Base-by-base conservation (phyloP, 2,113 vertebrate genomes). In the Ciconia maguari region DNA sequence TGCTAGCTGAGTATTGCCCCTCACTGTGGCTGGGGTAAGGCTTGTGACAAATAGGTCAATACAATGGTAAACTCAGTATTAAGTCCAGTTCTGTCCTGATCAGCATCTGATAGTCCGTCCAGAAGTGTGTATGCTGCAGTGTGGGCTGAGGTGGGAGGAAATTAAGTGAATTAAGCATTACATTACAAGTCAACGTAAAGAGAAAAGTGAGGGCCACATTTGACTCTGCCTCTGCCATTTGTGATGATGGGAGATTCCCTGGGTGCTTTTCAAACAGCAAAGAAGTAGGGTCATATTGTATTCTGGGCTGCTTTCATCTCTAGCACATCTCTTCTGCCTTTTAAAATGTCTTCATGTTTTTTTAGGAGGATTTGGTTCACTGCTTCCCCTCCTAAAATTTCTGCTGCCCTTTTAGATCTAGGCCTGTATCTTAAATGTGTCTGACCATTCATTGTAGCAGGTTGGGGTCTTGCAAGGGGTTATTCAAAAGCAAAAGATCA, bases 381-480 rank as follows among this genome's bases (percentile, higher is more conserved):
- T n/a, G 7, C 13, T 54, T 83, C 0, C 0, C 57, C 22, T 55
- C 83, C 44, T 32, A 7, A 24, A 48, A 13, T 54, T 61, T 44
- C 66, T 18, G 6, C 70, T 68, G 44, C 42, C 21, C 42, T 42
- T 52, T 41, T 48, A 44, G 26, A 51, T 21, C 42, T 15, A 1
- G 34, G 9, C 24, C 29, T 11, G 2, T 16, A 6, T 29, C 42
- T 27, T 10, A 9, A 26, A 30, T 6, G 7, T 11, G 0, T 7
- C 66, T 44, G 10, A 4, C 10, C 1, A 0, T 25, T 55, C 78
- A n/a, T 41, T 26, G 80, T 16, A 38, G 36, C 11, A 1, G 0
- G 0, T 0, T 14, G 25, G 26, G 68, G 21, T 62, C 76, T 19
- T 26, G 20, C 34, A 18, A 16, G 38, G 25, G 12, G 6, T 57